phyloP scores from a whole-genome alignment of 2,113 vertebrate species.

The Tetrax tetrax region DNA sequence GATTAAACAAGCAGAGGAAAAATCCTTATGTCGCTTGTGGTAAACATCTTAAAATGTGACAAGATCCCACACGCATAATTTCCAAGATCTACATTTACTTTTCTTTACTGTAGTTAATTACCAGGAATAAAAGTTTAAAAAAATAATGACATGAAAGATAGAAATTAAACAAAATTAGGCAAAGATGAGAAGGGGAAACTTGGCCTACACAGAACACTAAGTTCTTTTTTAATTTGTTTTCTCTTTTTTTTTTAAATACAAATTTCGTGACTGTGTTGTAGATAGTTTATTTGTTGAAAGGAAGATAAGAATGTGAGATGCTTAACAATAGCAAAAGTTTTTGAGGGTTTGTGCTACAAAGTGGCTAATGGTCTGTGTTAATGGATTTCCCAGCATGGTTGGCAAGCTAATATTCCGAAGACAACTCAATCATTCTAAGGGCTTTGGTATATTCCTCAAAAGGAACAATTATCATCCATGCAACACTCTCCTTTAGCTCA shows the following conservation, averaged over 20 bases:
- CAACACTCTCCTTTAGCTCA: not conserved
- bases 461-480: not conserved
- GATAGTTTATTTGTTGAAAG: conserved; percentile 44
- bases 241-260: not conserved
- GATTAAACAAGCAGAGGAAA: conserved; percentile 45
- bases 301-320: not conserved
- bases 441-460: not conserved
- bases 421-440: not conserved
- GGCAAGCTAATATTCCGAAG: not conserved
- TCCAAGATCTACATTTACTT: conserved; percentile 56
- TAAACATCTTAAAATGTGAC: conserved; percentile 19
- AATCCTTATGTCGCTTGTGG: not conserved
- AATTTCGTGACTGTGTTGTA: not conserved
- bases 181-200: conserved; percentile 37
- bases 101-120: conserved; percentile 51
- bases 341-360: not conserved
- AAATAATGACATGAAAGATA: conserved; percentile 46
- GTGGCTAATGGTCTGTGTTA: not conserved
- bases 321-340: not conserved
- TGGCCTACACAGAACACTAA: not conserved
- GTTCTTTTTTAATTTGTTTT: conserved; percentile 34
- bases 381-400: not conserved
- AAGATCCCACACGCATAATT: not conserved
- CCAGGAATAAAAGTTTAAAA: conserved; percentile 54
- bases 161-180: conserved; percentile 47